Conservation (phyloP, 2,888 invertebrate species). For the Orthonychiurus folsomi region DNA sequence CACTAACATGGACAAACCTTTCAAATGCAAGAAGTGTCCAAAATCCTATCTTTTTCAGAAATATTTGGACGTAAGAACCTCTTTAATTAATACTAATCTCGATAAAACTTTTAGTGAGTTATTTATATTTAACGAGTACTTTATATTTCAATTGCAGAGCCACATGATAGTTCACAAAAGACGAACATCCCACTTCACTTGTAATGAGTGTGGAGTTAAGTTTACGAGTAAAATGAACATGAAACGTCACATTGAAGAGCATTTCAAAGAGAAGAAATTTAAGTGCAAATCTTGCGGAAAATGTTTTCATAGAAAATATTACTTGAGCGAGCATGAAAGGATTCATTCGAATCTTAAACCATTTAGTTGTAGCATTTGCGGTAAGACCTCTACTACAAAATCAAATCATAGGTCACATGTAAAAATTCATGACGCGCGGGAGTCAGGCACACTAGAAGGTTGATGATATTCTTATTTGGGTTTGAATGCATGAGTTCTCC, state of each 20-base stretch:
- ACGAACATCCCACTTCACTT: conserved; percentile 72
- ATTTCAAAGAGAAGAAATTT: conserved; percentile 68
- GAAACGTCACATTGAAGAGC: conserved; percentile 72
- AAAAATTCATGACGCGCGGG: conserved; percentile 78
- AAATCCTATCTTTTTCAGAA: conserved; percentile 73
- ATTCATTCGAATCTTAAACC: conserved; percentile 75
- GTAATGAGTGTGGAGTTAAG: conserved; percentile 80
- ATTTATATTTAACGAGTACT: too few species aligned
- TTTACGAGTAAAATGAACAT: conserved; percentile 79
- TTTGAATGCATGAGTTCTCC: too few species aligned
- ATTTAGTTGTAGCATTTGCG: conserved; percentile 77
- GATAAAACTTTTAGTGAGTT: too few species aligned
- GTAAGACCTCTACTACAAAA: conserved; percentile 79
- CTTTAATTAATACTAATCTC: too few species aligned
- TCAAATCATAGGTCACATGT: conserved; percentile 85
- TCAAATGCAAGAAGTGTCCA: conserved; percentile 72
- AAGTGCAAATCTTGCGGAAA: conserved; percentile 70
- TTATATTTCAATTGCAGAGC: conserved; percentile 24
- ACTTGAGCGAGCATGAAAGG: conserved; percentile 75
- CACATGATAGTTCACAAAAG: conserved; percentile 74
- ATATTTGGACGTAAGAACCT: conserved; percentile 57
- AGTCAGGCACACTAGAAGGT: conserved; percentile 75
- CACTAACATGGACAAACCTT: conserved; percentile 72
- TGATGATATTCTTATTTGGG: too few species aligned
- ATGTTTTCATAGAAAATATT: conserved; percentile 76